Base-by-base conservation (phyloP, 2,797 vertebrate species). In the Schizothorax lantsangensis region DNA sequence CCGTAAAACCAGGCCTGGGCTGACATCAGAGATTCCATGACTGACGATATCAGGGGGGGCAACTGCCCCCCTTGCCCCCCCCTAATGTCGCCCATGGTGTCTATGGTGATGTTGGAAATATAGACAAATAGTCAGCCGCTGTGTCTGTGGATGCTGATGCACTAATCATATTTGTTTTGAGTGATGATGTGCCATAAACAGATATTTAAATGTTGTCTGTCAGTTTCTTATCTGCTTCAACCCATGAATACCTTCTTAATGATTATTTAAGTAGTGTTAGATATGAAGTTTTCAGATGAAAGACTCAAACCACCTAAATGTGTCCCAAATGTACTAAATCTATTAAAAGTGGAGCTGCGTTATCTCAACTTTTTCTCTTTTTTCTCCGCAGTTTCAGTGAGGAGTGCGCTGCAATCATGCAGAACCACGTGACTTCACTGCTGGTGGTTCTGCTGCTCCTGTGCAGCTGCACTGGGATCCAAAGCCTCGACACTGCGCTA, bases 371-470 rank as follows among this genome's bases (percentile, higher is more conserved):
- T 36, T 33, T 49, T 68, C 54, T 66, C 88, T 87, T 91, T 45
- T 85, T 88, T 89, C 0, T 86, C 92, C 91, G 26, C 91, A 99
- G 98, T 94, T 92, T 95, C 91, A 94, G 96, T 94, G 94, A 91
- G 94, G 90, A 92, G 91, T 92, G 92, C 91, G 91, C 93, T 95
- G 95, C 95, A 91, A 96, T 94, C 90, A 99, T 98, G 98, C 97
- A 95, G 94, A 97, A 93, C 92, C 93, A 91, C 92, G 94, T 94
- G 95, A 95, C 94, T 93, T 93, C 91, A 85, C 92, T 96, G 91
- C 93, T 96, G 87, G 86, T 91, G 88, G 92, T 94, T 92, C 93
- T 97, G 92, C 95, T 97, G 89, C 92, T 97, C 88, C 93, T 97
- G 90, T 95, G 96, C 86, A 94, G 95, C 91, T 94, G 96, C 89